Percentiles rank a stretch among this genome's conserved stretches.
phyloP scores from a whole-genome alignment of 2,888 invertebrate species.

The Trichopria drosophilae region DNA sequence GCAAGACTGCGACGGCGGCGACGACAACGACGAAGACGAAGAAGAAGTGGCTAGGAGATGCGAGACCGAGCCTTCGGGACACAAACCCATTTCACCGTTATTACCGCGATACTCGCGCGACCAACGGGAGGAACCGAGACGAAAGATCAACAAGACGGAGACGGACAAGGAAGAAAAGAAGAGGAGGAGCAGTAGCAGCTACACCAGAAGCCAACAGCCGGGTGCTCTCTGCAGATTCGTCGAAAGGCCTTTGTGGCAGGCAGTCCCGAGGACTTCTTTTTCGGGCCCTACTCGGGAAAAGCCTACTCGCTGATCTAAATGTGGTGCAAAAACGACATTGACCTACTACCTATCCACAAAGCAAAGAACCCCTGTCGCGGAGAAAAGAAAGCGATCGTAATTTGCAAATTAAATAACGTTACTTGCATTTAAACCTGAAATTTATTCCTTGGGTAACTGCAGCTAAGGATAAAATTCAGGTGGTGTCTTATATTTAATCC shows the following conservation, averaged over 20 bases:
- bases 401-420: too few relatives aligned
- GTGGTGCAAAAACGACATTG: too few relatives aligned
- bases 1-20: too few relatives aligned
- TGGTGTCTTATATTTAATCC: too few relatives aligned
- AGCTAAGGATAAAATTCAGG: too few relatives aligned
- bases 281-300: conserved; percentile 15
- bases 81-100: conserved; percentile 47
- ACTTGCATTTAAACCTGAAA: too few relatives aligned
- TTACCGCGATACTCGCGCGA: conserved; percentile 33
- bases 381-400: too few relatives aligned
- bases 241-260: conserved; percentile 8
- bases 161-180: conserved; percentile 32
- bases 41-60: conserved; percentile 14
- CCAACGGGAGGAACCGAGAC: conserved; percentile 12
- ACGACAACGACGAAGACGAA: conserved; percentile 5
- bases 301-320: too few relatives aligned
- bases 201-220: neutral
- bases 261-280: too few relatives aligned
- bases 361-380: too few relatives aligned
- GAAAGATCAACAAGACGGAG: conserved; percentile 26
- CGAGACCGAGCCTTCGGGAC: conserved; percentile 36
- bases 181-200: conserved; percentile 7
- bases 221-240: conserved; percentile 15
- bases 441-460: too few relatives aligned
- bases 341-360: too few relatives aligned